phyloP scores from a whole-genome alignment of 2,113 vertebrate species.

The Brachyhypopomus occidentalis region DNA sequence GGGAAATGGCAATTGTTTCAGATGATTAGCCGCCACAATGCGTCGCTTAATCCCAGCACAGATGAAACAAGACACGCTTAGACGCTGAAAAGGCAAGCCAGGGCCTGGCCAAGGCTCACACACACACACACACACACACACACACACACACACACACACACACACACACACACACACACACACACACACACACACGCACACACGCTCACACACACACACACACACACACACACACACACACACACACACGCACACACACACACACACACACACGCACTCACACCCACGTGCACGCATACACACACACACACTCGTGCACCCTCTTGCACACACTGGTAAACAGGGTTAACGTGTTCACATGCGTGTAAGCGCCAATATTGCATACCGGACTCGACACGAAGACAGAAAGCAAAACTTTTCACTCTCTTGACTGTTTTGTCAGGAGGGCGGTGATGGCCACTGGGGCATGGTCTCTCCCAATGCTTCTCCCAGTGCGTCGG shows the following conservation, averaged over 20 bases:
- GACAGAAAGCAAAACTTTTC: no score
- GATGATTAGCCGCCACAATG: constrained; percentile 69
- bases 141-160: no score
- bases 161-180: no score
- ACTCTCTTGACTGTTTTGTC: no score
- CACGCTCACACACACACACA: no score
- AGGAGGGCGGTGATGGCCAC: neutral
- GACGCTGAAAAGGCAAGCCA: constrained; percentile 54
- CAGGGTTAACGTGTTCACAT: neutral
- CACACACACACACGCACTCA: no score
- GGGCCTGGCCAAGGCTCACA: constrained; percentile 41
- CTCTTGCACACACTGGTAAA: constrained; percentile 2
- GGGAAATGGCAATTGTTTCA: constrained; percentile 67
- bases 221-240: no score
- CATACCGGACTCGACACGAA: neutral
- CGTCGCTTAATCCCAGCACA: constrained; percentile 61
- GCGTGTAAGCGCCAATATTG: neutral
- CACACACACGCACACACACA: no score
- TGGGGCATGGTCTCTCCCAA: neutral
- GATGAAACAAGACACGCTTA: constrained; percentile 71
- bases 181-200: no score
- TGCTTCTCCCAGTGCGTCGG: neutral
- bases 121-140: neutral
- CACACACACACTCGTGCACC: no score
- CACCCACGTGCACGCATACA: no score